Evolutionary conservation across 2,113 vertebrate species (phyloP).

Genomic region (Calcarius ornatus): DNA sequence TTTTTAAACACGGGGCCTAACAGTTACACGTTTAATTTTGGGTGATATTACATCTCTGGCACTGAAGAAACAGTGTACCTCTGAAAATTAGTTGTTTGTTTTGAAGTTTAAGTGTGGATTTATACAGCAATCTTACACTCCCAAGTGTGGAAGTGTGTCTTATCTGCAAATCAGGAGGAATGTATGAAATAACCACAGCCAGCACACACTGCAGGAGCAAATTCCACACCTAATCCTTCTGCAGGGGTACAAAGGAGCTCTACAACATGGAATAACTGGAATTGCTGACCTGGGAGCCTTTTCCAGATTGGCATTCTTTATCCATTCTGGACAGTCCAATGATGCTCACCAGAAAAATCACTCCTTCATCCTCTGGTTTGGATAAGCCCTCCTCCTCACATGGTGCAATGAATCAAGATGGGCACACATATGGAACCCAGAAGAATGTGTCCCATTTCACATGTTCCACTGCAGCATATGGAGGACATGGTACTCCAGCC

Average conservation of each 20-base stretch:
- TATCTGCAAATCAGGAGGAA: background rate
- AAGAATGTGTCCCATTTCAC: background rate
- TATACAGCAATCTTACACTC: background rate
- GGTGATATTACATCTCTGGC: background rate
- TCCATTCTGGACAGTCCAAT: background rate
- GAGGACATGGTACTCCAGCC: background rate
- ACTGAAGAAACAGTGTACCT: background rate
- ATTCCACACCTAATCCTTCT: background rate
- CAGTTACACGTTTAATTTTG: background rate
- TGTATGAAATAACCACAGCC: background rate
- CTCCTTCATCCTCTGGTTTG: background rate
- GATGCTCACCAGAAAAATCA: background rate
- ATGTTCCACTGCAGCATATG: background rate
- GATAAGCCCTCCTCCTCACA: background rate
- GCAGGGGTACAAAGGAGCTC: background rate
- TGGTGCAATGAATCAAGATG: background rate
- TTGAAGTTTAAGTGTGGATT: background rate
- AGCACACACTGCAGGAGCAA: background rate
- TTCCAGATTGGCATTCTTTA: background rate
- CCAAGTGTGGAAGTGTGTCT: fast-evolving
- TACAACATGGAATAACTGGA: background rate
- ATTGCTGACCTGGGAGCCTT: background rate
- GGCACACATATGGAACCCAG: background rate
- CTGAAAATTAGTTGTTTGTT: background rate
- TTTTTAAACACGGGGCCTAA: background rate